Conservation (phyloP, 2,888 invertebrate species). For the Dascillus cervinus region DNA sequence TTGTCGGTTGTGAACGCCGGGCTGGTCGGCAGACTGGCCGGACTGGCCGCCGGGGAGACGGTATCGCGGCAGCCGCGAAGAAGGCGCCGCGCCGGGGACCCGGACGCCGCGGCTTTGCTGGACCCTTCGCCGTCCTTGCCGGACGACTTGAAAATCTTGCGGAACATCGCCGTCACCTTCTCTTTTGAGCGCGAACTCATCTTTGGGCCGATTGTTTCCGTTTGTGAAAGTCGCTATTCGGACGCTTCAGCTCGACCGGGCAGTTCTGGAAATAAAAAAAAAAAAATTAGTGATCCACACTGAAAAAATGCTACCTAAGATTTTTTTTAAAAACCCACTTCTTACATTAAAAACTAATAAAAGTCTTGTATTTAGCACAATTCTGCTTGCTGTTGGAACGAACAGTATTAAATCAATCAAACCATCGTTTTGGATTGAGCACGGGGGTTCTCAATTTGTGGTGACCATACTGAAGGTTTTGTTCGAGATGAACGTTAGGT, state of each 20-base stretch:
- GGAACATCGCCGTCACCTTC: conserved; percentile 72
- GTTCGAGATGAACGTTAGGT: no score
- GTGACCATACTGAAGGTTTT: no score
- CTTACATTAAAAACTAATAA: no score
- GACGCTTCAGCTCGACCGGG: background rate
- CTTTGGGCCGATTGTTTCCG: conserved; percentile 14
- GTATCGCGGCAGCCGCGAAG: conserved; percentile 36
- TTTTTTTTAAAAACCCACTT: no score
- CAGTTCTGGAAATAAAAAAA: conserved; percentile 6
- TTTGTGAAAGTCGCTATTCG: background rate
- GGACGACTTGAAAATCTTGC: conserved; percentile 67
- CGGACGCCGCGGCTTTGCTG: conserved; percentile 44
- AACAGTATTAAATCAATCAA: no score
- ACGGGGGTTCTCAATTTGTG: no score
- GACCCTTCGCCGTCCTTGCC: conserved; percentile 58
- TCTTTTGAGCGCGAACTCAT: conserved; percentile 77
- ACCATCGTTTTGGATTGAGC: no score
- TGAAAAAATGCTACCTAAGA: no score
- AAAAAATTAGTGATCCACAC: conserved; percentile 4
- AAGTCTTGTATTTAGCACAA: no score
- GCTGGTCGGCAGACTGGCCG: conserved; percentile 45
- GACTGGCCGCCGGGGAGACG: conserved; percentile 38
- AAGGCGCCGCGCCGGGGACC: conserved; percentile 37
- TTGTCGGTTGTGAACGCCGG: conserved; percentile 42
- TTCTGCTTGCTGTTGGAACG: no score